Percentiles rank a stretch among this genome's conserved stretches.
These are phyloP conservation scores for Patiria miniata DNA, from an alignment of 35 echinoderm and acorn worm species.

Conservation along the genomic window DNA sequence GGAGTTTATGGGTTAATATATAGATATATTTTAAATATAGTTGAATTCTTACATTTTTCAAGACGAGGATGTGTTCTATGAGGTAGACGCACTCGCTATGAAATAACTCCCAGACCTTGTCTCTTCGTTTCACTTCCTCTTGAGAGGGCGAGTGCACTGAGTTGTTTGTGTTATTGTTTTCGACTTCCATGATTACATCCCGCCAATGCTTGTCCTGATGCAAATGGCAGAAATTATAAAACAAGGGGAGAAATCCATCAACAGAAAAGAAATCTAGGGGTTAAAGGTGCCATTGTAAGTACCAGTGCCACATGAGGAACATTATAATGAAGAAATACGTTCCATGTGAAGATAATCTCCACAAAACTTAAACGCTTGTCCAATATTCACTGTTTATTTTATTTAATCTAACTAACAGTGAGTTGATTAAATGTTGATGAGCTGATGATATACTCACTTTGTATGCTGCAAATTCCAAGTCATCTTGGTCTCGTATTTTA, in stretches of 20 bases:
- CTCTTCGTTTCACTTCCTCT: conserved; percentile 74
- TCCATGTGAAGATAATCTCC: too few species aligned
- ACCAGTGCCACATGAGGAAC: background rate
- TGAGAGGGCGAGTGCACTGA: background rate
- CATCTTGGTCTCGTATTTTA: conserved; percentile 62
- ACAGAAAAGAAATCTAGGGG: background rate
- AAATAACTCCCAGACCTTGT: conserved; percentile 96
- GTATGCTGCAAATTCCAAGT: conserved; percentile 52
- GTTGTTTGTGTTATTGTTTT: conserved; percentile 17
- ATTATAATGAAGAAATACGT: too few species aligned
- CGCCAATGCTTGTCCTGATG: conserved; percentile 60
- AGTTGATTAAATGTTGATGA: background rate
- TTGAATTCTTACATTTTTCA: conserved; percentile 79
- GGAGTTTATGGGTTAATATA: too few species aligned
- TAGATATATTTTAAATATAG: background rate
- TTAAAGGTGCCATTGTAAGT: background rate
- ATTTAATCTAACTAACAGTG: too few species aligned
- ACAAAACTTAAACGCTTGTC: too few species aligned
- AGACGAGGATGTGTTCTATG: conserved; percentile 82
- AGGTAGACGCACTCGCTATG: conserved; percentile 87
- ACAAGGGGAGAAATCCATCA: background rate
- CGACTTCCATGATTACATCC: conserved; percentile 32
- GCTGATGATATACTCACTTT: conserved; percentile 30
- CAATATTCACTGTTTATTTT: too few species aligned
- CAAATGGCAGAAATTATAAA: background rate